A percentile compares a stretch with the other conserved stretches of the same genome.
Evolutionary conservation across 2,888 invertebrate genomes (phyloP).

Genomic region (Coenonympha glycerion): DNA sequence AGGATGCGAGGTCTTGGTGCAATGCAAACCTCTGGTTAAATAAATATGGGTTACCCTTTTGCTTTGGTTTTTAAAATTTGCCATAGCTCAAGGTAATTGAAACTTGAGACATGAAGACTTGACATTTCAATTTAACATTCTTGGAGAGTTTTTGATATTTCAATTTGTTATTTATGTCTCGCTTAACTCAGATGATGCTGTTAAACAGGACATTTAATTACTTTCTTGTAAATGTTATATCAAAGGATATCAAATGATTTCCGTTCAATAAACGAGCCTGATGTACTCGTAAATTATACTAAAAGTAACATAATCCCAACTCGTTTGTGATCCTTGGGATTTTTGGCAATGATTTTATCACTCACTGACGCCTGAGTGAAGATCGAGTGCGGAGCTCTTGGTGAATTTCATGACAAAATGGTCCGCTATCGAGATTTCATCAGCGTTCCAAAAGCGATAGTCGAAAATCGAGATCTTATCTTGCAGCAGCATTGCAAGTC

Average conservation of each 20-base stretch:
- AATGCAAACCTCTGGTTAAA: no score
- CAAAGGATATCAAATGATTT: neutral
- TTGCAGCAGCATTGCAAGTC: neutral
- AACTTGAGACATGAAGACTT: no score
- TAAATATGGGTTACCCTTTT: no score
- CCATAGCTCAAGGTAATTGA: no score
- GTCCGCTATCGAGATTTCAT: neutral
- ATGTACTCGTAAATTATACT: no score
- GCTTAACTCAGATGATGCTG: no score
- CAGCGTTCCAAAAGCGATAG: neutral
- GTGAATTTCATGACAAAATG: conserved; percentile 2
- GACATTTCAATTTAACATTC: no score
- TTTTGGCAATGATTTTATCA: conserved; percentile 3
- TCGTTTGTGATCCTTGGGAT: neutral
- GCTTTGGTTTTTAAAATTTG: neutral
- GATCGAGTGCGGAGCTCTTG: neutral
- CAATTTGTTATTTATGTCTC: no score
- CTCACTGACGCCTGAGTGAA: neutral
- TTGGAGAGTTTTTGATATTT: no score
- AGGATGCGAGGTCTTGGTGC: no score
- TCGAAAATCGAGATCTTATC: neutral
- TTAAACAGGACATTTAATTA: no score
- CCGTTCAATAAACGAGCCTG: neutral
- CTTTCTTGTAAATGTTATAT: neutral
- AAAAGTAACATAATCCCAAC: no score